A percentile compares a stretch with the other conserved stretches of the same genome.
phyloP scores from a whole-genome alignment of 2,113 vertebrate species.

The Carollia perspicillata region DNA sequence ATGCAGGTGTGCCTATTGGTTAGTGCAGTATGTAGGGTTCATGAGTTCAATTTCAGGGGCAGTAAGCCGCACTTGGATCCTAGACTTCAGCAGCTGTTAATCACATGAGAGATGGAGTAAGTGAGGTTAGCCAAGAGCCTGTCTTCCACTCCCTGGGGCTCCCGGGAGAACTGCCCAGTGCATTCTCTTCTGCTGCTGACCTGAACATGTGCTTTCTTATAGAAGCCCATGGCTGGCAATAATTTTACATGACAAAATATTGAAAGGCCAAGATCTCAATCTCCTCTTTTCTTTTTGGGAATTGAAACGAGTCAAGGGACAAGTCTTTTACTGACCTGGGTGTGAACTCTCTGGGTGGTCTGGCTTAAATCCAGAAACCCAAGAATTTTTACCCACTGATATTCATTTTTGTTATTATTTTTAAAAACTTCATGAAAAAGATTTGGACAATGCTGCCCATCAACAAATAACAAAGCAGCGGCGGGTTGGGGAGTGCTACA shows the following conservation, averaged over 20 bases:
- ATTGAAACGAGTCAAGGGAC: neutral
- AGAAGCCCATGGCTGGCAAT: neutral
- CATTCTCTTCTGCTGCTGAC: neutral
- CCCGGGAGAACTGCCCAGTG: neutral
- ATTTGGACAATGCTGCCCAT: neutral
- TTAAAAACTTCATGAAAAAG: neutral
- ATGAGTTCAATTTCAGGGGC: neutral
- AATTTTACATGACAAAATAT: neutral
- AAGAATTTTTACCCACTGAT: neutral
- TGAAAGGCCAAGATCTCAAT: slow-evolving; percentile 13
- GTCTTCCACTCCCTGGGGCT: neutral
- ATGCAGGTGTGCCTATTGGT: neutral
- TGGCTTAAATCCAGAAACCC: neutral
- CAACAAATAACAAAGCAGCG: neutral
- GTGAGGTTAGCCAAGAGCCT: neutral
- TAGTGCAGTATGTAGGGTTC: neutral
- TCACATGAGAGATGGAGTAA: rapidly evolving
- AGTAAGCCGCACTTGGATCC: neutral
- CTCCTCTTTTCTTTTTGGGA: neutral
- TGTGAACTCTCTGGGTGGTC: neutral
- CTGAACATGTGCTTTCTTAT: neutral
- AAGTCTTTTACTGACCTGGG: neutral
- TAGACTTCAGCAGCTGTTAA: neutral
- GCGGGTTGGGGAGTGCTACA: neutral
- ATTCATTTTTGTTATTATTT: neutral